These are phyloP conservation scores for Pavo muticus DNA, from an alignment of 2,113 vertebrate genomes.

Conservation along the genomic window DNA sequence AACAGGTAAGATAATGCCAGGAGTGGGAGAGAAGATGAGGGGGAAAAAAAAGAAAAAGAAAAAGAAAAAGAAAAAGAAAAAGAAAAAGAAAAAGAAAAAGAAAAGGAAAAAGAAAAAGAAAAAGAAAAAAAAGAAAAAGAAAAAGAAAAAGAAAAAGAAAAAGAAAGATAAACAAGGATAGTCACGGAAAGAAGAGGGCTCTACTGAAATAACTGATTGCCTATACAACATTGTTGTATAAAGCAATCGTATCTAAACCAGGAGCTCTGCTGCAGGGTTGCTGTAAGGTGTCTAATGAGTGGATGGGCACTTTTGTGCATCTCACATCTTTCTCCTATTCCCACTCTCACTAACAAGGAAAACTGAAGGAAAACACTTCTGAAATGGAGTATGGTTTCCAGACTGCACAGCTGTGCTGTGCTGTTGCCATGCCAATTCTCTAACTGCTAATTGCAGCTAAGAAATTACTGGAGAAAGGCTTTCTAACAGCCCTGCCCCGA, in stretches of 20 bases:
- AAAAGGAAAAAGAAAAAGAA: too few relatives aligned
- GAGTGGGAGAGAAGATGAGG: too few relatives aligned
- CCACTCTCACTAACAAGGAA: not conserved
- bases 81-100: too few relatives aligned
- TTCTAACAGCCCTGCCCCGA: not conserved
- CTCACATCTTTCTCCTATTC: not conserved
- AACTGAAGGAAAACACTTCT: not conserved
- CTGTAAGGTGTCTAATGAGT: fast-evolving
- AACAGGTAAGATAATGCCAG: not conserved
- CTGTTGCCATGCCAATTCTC: not conserved
- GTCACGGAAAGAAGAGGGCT: not conserved
- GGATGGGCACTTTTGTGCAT: fast-evolving
- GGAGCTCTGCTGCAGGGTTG: not conserved
- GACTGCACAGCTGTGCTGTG: not conserved
- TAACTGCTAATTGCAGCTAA: not conserved
- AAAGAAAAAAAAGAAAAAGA: not conserved
- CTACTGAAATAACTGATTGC: not conserved
- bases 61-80: not conserved
- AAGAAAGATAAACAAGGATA: not conserved
- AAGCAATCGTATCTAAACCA: not conserved
- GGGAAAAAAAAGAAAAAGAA: too few relatives aligned
- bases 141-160: too few relatives aligned
- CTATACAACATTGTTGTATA: not conserved
- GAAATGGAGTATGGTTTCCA: not conserved
- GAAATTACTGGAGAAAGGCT: not conserved